phyloP scores from a whole-genome alignment of 35 echinoderm and acorn worm genomes.

The Holothuria glaberrima region DNA sequence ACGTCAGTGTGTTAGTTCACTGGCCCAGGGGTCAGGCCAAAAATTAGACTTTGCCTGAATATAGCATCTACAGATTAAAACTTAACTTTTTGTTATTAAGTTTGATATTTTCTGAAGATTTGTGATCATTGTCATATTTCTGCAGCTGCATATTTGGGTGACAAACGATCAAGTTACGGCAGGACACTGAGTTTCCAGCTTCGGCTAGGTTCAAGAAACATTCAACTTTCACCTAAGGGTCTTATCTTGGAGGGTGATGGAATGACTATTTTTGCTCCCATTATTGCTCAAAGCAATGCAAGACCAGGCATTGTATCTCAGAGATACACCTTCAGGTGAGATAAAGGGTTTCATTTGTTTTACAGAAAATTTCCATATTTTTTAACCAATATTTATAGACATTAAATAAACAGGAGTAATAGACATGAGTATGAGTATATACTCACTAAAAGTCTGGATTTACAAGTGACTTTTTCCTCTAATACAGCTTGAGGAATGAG shows the following conservation, averaged over 20 bases:
- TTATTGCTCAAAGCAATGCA: slow-evolving; percentile 79
- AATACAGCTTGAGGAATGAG: slow-evolving; percentile 71
- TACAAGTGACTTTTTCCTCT: background rate
- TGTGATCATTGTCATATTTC: background rate
- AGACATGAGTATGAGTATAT: too few relatives aligned
- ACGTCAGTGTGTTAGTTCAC: too few relatives aligned
- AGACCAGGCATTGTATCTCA: slow-evolving; percentile 60
- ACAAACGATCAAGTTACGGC: slow-evolving; percentile 83
- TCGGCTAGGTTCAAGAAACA: slow-evolving; percentile 73
- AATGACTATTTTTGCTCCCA: slow-evolving; percentile 74
- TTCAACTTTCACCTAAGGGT: slow-evolving; percentile 69
- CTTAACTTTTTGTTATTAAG: too few relatives aligned
- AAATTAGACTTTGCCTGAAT: too few relatives aligned
- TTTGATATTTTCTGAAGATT: too few relatives aligned
- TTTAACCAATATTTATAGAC: too few relatives aligned
- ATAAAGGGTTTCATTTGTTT: too few relatives aligned
- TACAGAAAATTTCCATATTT: too few relatives aligned
- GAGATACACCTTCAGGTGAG: slow-evolving; percentile 76
- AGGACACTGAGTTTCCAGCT: slow-evolving; percentile 81
- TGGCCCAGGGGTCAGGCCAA: too few relatives aligned
- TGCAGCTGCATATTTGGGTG: slow-evolving; percentile 77
- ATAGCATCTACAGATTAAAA: too few relatives aligned
- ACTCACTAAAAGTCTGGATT: too few relatives aligned
- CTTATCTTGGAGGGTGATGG: slow-evolving; percentile 88
- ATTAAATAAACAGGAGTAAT: too few relatives aligned